phyloP scores from a whole-genome alignment of 2,797 vertebrate species.

The Aphelocoma californica region DNA sequence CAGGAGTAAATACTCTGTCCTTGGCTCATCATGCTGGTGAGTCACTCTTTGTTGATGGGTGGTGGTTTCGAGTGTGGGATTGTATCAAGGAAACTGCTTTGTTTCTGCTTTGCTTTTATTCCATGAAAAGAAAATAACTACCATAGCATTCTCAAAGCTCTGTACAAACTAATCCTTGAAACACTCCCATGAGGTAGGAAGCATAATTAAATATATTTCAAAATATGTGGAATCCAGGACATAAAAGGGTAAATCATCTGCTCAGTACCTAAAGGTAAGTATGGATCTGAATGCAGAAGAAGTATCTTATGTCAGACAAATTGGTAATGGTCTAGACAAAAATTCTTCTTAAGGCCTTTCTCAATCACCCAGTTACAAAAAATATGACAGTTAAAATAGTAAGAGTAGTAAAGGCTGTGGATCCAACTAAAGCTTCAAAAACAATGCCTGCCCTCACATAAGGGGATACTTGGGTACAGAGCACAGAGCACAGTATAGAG shows the following conservation, averaged over 20 bases:
- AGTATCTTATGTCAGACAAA: background rate
- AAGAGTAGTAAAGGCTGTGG: background rate
- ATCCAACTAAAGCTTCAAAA: background rate
- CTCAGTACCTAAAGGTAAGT: background rate
- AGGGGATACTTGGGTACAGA: background rate
- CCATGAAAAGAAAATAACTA: background rate
- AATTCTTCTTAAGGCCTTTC: background rate
- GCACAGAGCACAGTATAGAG: background rate
- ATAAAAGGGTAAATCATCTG: background rate
- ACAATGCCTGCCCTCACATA: background rate
- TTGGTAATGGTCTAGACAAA: background rate
- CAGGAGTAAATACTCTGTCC: background rate
- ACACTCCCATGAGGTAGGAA: background rate
- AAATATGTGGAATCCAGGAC: background rate
- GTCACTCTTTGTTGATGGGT: conserved; percentile 12
- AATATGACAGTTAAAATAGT: background rate
- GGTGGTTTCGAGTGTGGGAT: background rate
- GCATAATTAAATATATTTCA: background rate
- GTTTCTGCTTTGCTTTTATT: conserved; percentile 20
- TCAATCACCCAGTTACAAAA: background rate
- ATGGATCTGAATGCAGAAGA: background rate
- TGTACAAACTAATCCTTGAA: background rate
- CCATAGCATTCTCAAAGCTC: background rate
- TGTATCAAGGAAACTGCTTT: conserved; percentile 29
- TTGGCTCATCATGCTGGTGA: background rate